Evolutionary conservation across 53 echinoderm and acorn worm species (phyloP), one percentile per base, ranked within the genome.

Genomic region (Luidia sarsii): DNA sequence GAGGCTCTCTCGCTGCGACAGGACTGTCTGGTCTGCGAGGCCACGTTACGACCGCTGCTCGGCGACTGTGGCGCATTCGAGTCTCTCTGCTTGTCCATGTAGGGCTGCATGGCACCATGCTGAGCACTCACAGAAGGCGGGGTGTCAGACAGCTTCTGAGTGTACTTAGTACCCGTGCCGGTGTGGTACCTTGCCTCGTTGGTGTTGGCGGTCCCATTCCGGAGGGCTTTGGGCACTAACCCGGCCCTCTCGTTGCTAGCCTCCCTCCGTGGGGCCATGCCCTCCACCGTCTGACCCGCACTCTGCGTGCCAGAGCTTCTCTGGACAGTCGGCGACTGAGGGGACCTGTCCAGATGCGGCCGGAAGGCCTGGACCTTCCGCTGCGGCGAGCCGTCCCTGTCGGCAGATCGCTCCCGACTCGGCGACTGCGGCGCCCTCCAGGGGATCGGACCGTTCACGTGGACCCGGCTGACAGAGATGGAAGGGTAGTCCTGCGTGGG

Each of bases 371-470:
- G 18, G 16, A 20, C 55, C 31, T 60, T 60, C 32, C 55, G 61
- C 24, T 77, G 77, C 41, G 45, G 41, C 2, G 77, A 29, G 46
- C 45, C 43, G 25, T 54, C 72, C 56, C 41, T 72, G 48, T 60
- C 46, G n/a, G 24, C 6, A 27, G 45, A 45, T 32, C 77, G 59
- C 22, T 59, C 77, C 30, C 45, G 32, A 28, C 56, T 39, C 16
- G 77, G 77, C 2, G 61, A 77, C n/a, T 61, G 61, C 25, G 77
- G 31, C 16, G 77, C 45, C 0, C 19, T 10, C 7, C 39, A 54
- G 11, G 62, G 18, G 3, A 43, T 46, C 19, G 55, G n/a, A 3
- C 59, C 45, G 14, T 19, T 77, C 32, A 28, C 45, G 39, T 60
- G 60, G 61, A 59, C 43, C 18, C 28, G 39, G 57, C 57, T 39